phyloP scores from a whole-genome alignment of 2,797 vertebrate genomes.

The Hipposideros larvatus region DNA sequence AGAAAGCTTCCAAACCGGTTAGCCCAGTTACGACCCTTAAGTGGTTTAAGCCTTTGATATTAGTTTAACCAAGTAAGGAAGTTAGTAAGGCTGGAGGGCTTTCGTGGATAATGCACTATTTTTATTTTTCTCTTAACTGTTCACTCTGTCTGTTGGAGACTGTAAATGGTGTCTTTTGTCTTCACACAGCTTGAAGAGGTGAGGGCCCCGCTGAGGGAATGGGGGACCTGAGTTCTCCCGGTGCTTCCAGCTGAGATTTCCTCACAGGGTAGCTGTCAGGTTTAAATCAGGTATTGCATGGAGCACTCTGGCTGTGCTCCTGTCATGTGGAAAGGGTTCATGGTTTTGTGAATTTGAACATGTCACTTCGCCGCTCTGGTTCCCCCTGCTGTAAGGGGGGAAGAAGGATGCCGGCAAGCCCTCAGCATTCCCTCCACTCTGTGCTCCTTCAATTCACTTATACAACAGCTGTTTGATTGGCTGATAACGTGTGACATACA shows the following conservation, averaged over 20 bases:
- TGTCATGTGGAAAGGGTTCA: too few relatives aligned
- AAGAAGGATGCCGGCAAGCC: too few relatives aligned
- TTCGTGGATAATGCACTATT: neutral
- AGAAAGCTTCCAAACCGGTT: constrained; percentile 72
- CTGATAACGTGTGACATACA: fast-evolving
- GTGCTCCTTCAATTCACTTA: neutral
- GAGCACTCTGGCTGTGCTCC: neutral
- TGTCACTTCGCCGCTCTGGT: neutral
- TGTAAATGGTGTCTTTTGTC: constrained; percentile 51
- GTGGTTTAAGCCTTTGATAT: constrained; percentile 67
- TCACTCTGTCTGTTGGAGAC: neutral
- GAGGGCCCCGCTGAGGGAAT: too few relatives aligned
- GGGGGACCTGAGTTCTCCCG: neutral
- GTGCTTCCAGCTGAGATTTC: neutral
- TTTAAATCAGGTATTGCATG: neutral
- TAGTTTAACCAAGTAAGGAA: constrained; percentile 64
- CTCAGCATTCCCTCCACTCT: neutral
- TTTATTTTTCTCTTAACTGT: neutral
- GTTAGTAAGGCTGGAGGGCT: constrained; percentile 68
- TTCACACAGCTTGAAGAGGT: neutral
- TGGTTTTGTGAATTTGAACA: neutral
- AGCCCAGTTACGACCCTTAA: constrained; percentile 53
- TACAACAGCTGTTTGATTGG: neutral
- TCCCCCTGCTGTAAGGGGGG: neutral
- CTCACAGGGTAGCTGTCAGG: neutral